Conservation (phyloP, 1,140 invertebrate species). For the Drosophila subobscura region DNA sequence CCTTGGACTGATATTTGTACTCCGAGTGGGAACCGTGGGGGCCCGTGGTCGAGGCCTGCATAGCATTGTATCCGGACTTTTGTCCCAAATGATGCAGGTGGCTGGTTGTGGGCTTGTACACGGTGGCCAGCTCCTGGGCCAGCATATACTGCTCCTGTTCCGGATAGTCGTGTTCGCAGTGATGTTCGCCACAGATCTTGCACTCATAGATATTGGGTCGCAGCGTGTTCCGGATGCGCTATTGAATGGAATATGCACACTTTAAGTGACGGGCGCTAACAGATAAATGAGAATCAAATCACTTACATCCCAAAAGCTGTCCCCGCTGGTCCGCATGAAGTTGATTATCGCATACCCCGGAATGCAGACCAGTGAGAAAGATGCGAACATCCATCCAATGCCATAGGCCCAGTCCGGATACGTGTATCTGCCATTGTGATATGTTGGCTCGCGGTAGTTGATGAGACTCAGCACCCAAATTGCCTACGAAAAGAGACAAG, state of each 20-base stretch:
- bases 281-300: background rate
- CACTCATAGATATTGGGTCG: constrained; percentile 86
- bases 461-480: constrained; percentile 94
- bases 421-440: constrained; percentile 89
- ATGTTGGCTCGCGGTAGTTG: constrained; percentile 92
- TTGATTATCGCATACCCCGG: constrained; percentile 91
- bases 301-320: constrained; percentile 88
- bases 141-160: constrained; percentile 82
- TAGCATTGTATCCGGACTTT: constrained; percentile 69
- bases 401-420: constrained; percentile 94
- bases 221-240: constrained; percentile 86
- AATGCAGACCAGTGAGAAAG: constrained; percentile 92
- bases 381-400: constrained; percentile 94
- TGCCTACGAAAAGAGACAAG: constrained; percentile 84
- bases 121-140: constrained; percentile 68
- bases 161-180: constrained; percentile 83
- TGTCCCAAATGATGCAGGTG: constrained; percentile 32
- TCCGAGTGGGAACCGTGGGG: constrained; percentile 11
- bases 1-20: constrained; percentile 52
- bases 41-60: constrained; percentile 55
- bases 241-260: constrained; percentile 8
- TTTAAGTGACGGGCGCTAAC: background rate
- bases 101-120: constrained; percentile 65
- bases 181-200: constrained; percentile 85
- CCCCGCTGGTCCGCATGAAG: constrained; percentile 88